Base-by-base conservation (phyloP, 2,797 vertebrate genomes). In the Valencia hispanica region DNA sequence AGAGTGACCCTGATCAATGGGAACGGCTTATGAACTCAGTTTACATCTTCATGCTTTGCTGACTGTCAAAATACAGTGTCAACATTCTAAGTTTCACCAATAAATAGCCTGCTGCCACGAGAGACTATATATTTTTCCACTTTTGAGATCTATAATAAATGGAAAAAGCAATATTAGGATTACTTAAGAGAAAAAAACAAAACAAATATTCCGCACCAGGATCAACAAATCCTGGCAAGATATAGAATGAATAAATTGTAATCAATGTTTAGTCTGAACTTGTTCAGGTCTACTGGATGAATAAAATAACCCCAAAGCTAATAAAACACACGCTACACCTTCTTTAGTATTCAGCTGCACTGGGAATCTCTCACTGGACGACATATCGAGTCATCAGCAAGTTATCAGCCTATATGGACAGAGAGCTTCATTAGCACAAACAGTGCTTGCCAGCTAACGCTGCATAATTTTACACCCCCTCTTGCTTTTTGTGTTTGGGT, bases 391-490 rank as follows among this genome's bases (percentile, higher is more conserved):
- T 88, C 87, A 92, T 92, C 91, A 94, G 92, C 92, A 92, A 90
- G 75, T 92, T 94, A 90, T 86, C 92, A 89, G 89, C 87, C 90
- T 88, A 73, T 88, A 91, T 92, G 92, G 92, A 93, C 90, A 82
- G 84, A 84, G 89, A 88, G 90, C 91, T 93, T 94, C 93, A 93
- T 93, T 93, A 93, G 88, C 89, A 88, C 91, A 86, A 89, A 90
- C 83, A 83, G 78, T 70, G 87, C 84, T 85, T 71, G 88, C 82
- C 90, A 93, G 92, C 92, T 87, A 93, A 93, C 89, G 68, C 83
- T 81, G 93, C 92, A 94, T 87, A 91, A 93, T 93, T 93, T 89
- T 84, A 92, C 93, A 92, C 92, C 89, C 90, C 86, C 88, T 81
- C 88, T 78, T 65, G 72, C 86, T 79, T 85, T 77, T 68, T 84